Percentiles rank a stretch among this genome's conserved stretches.
Evolutionary conservation across 2,113 vertebrate species (phyloP).

Genomic region (Notiomystis cincta): DNA sequence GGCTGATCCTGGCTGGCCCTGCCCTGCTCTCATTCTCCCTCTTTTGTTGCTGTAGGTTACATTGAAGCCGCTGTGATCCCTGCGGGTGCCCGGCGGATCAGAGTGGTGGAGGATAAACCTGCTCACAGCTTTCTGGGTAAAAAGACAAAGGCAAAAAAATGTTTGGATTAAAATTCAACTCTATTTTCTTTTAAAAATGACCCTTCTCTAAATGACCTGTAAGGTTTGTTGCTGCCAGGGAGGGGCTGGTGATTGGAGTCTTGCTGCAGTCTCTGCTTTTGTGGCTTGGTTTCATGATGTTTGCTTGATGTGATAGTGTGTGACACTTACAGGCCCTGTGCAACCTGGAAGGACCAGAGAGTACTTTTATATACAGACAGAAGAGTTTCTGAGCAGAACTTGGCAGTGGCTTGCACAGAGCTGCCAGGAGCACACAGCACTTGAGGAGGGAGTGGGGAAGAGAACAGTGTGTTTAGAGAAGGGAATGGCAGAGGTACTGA

Average conservation of each 20-base stretch:
- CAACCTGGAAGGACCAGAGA: background rate
- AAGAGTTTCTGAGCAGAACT: background rate
- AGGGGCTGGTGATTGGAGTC: background rate
- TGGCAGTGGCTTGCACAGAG: background rate
- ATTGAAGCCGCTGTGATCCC: slow-evolving; percentile 93
- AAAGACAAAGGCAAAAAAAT: background rate
- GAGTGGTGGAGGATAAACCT: slow-evolving; percentile 93
- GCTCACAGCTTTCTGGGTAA: slow-evolving; percentile 98
- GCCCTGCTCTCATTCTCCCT: background rate
- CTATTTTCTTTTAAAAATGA: background rate
- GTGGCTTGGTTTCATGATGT: background rate
- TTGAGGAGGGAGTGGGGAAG: background rate
- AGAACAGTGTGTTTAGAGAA: background rate
- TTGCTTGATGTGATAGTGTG: background rate
- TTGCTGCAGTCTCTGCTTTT: background rate
- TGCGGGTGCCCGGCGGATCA: slow-evolving; percentile 89
- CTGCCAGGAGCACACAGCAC: background rate
- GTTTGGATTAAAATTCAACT: background rate
- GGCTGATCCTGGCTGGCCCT: background rate
- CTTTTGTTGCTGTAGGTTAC: slow-evolving; percentile 80
- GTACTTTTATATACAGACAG: background rate
- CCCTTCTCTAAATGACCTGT: background rate
- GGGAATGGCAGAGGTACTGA: background rate
- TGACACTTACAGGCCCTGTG: background rate
- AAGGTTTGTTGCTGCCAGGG: background rate